Evolutionary conservation across 1,140 invertebrate genomes (phyloP).

Genomic region (Littorina saxatilis): DNA sequence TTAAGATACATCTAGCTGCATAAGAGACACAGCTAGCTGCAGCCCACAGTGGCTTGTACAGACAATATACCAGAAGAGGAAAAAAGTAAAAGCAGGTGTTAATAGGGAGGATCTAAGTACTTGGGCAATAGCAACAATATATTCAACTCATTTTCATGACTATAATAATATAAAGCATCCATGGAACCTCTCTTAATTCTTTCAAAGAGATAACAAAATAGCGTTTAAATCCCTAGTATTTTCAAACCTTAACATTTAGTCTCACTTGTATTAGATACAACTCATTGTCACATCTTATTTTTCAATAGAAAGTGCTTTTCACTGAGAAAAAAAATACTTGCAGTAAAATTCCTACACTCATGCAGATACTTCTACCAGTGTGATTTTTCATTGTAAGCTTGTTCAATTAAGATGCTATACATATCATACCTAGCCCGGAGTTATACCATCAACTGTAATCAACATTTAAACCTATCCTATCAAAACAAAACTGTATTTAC

Average conservation of each 20-base stretch:
- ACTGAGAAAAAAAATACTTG: too few species aligned
- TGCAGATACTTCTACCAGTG: too few species aligned
- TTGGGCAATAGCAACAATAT: background rate
- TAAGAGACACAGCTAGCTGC: background rate
- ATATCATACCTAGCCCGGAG: background rate
- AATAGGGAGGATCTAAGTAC: background rate
- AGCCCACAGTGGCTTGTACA: constrained; percentile 11
- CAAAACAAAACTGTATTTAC: background rate
- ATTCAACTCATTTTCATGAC: background rate
- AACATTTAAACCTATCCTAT: background rate
- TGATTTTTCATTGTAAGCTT: too few species aligned
- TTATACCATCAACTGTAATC: background rate
- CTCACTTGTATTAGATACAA: too few species aligned
- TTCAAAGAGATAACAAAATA: too few species aligned
- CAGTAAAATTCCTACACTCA: too few species aligned
- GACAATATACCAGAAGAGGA: background rate
- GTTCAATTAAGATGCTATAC: background rate
- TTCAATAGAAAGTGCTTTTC: too few species aligned
- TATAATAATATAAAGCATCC: background rate
- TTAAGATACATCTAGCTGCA: too few species aligned
- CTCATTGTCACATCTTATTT: too few species aligned
- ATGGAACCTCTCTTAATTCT: too few species aligned
- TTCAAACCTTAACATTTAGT: too few species aligned
- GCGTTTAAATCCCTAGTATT: too few species aligned
- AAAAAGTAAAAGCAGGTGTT: constrained; percentile 14